These are phyloP conservation scores for Acrocera orbiculus DNA, from an alignment of 2,888 invertebrate genomes.

Conservation along the genomic window DNA sequence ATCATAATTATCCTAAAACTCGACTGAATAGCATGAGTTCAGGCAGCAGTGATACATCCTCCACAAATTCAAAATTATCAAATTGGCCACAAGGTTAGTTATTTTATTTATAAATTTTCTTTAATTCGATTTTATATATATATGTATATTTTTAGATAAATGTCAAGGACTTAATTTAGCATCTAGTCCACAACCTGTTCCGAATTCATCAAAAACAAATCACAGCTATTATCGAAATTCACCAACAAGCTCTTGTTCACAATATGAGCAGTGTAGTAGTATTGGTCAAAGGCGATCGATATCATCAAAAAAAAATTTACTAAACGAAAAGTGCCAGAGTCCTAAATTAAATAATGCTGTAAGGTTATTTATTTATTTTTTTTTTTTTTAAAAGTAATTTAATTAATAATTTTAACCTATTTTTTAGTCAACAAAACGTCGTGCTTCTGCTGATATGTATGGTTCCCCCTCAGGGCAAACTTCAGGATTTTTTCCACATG, in stretches of 20 bases:
- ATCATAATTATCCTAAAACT: conserved; percentile 11
- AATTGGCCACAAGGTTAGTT: conserved; percentile 23
- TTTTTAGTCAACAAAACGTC: conserved; percentile 19
- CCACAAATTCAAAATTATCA: conserved; percentile 22
- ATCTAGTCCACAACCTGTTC: conserved; percentile 29
- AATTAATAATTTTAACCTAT: not conserved
- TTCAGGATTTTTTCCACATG: conserved; percentile 27
- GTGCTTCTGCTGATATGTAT: conserved; percentile 18
- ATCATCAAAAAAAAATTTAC: conserved; percentile 21
- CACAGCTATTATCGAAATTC: conserved; percentile 24
- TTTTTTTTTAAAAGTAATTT: not conserved
- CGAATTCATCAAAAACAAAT: conserved; percentile 21
- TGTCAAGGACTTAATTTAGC: conserved; percentile 15
- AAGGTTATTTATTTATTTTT: no score
- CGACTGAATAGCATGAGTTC: conserved; percentile 24
- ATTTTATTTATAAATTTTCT: no score
- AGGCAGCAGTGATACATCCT: conserved; percentile 25
- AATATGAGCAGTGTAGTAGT: no score
- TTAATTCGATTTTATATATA: no score
- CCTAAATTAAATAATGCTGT: conserved; percentile 20
- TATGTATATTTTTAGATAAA: conserved; percentile 15
- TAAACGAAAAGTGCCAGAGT: conserved; percentile 26
- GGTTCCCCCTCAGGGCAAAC: conserved; percentile 21
- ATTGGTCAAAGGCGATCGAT: conserved; percentile 22
- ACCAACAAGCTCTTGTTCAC: no score